Conservation (phyloP, 2,888 invertebrate species). For the Tubulanus polymorphus region DNA sequence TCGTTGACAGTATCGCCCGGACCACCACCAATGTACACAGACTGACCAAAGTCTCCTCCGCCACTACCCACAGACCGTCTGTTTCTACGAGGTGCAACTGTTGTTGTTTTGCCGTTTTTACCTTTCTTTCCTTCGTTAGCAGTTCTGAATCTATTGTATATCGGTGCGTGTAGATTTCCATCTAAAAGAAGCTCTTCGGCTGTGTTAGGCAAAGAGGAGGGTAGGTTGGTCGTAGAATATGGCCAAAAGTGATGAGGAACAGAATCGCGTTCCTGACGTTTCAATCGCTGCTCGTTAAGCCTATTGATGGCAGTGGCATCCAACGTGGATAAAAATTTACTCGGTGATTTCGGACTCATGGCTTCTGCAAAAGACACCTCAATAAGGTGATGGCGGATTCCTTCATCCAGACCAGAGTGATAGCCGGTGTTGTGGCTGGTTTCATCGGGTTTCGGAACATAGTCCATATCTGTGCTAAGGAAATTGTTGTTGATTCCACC, state of each 20-base stretch:
- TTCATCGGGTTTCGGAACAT: background rate
- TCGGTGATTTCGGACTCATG: background rate
- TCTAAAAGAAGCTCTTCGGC: too few relatives aligned
- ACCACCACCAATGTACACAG: background rate
- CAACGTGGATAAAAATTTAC: background rate
- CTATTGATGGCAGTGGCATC: background rate
- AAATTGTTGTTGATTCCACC: background rate
- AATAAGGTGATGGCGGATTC: background rate
- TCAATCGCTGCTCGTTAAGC: background rate
- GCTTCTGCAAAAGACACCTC: background rate
- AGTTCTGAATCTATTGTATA: too few relatives aligned
- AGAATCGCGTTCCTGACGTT: background rate
- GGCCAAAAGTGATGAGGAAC: background rate
- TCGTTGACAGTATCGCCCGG: background rate
- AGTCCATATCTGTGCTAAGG: background rate
- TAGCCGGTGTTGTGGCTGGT: background rate
- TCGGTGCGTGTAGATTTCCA: too few relatives aligned
- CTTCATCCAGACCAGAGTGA: background rate
- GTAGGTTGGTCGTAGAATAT: background rate
- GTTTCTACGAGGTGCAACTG: too few relatives aligned
- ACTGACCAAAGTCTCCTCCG: too few relatives aligned
- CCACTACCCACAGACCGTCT: too few relatives aligned
- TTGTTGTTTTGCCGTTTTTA: too few relatives aligned
- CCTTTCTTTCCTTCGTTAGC: too few relatives aligned
- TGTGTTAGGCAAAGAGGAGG: too few relatives aligned